These are phyloP conservation scores for Caradrina kadenii DNA, from an alignment of 2,888 invertebrate species.

Conservation along the genomic window DNA sequence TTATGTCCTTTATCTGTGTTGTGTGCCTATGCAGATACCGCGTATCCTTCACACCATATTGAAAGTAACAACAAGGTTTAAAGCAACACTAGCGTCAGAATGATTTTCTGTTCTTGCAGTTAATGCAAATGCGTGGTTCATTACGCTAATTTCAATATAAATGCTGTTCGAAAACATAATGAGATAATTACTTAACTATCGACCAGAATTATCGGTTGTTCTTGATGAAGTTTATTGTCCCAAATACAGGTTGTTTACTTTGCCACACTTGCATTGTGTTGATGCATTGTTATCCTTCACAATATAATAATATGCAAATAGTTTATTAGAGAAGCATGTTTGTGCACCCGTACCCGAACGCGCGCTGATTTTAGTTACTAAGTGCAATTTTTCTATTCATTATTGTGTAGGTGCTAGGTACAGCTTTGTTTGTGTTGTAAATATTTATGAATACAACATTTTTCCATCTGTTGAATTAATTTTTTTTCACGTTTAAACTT, in stretches of 20 bases:
- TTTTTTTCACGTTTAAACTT: slow-evolving; percentile 5
- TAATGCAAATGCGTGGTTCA: slow-evolving; percentile 69
- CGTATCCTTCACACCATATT: slow-evolving; percentile 63
- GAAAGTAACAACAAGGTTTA: slow-evolving; percentile 63
- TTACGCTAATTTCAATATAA: slow-evolving; percentile 79
- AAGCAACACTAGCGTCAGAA: slow-evolving; percentile 55
- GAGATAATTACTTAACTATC: slow-evolving; percentile 84
- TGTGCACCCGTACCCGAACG: slow-evolving; percentile 38
- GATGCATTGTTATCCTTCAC: slow-evolving; percentile 74
- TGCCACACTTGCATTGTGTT: slow-evolving; percentile 72
- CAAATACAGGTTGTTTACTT: slow-evolving; percentile 86
- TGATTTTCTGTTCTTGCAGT: slow-evolving; percentile 64
- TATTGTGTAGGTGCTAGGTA: slow-evolving; percentile 16
- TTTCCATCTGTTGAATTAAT: slow-evolving; percentile 31
- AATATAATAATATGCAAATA: slow-evolving; percentile 61
- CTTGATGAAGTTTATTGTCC: slow-evolving; percentile 88
- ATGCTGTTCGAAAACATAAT: slow-evolving; percentile 79
- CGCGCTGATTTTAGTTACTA: slow-evolving; percentile 34
- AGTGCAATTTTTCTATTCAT: slow-evolving; percentile 40
- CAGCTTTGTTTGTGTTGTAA: slow-evolving; percentile 23
- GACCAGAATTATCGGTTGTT: slow-evolving; percentile 80
- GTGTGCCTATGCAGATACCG: slow-evolving; percentile 36
- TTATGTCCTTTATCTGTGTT: slow-evolving; percentile 54
- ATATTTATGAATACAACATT: slow-evolving; percentile 26
- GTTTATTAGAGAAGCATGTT: slow-evolving; percentile 60